Evolutionary conservation across 2,113 vertebrate genomes (phyloP), one percentile per base, ranked within the genome.

Genomic region (Syngnathus typhle): DNA sequence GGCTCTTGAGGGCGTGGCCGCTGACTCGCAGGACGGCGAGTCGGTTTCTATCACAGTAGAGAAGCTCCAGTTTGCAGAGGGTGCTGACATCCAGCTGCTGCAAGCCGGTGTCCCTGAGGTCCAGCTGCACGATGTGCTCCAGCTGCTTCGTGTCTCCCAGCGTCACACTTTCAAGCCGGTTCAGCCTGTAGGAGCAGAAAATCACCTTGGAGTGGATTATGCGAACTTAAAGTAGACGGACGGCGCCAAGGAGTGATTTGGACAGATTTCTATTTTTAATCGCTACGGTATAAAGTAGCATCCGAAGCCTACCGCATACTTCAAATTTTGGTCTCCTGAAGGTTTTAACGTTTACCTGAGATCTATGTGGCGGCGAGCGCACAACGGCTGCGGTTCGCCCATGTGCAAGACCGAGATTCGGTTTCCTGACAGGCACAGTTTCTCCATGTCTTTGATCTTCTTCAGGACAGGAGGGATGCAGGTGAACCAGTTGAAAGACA

Each of bases 401-500:
- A 85, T 75, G 55, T 93, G 89, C 80, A 99, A 66, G 74, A 70
- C 73, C 10, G 84, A 83, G 51, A 90, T 82, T 75, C 89, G 91
- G 84, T 99, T 99, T 70, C 96, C 97, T 10, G 96, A 91, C 94
- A 99, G 93, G 55, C 97, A 98, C 15, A 99, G 94, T 51, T 92
- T 93, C 79, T 99, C 96, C 88, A 95, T 74, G 79, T 84, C 80
- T 19, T 59, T 18, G 6, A 99, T 83, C 41, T 92, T 94, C 89
- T 98, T 95, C 84, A 98, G 78, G 10, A 98, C 91, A 4, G 90
- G 84, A 1, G 96, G 95, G 69, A 95, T 84, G 81, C 88, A 75
- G 55, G 83, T 86, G 90, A 99, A 98, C 65, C 92, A 89, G 9
- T 99, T 99, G 88, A 99, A 99, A 84, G 96, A 98, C 68, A 99